These are phyloP conservation scores for Clarias macrocephalus DNA, from an alignment of 2,113 vertebrate genomes.

Conservation along the genomic window DNA sequence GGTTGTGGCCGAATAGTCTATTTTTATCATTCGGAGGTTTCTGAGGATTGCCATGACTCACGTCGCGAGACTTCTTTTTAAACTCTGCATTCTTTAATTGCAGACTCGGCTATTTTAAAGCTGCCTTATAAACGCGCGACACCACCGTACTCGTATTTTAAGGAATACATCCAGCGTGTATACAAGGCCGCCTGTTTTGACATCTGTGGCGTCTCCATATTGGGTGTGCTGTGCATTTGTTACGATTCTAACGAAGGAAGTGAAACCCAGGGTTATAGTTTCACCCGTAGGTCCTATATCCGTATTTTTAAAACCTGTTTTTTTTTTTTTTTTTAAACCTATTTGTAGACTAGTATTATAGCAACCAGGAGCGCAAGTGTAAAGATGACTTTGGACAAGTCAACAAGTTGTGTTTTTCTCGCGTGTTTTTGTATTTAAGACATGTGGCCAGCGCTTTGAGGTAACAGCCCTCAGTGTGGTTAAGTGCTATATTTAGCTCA, in stretches of 20 bases:
- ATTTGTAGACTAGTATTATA: too few relatives aligned
- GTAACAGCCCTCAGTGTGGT: slow-evolving; percentile 29
- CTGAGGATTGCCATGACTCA: not conserved
- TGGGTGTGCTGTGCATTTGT: slow-evolving; percentile 17
- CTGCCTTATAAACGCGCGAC: not conserved
- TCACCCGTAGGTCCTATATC: not conserved
- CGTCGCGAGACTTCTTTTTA: not conserved
- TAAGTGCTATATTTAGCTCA: slow-evolving; percentile 47
- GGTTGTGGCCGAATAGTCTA: slow-evolving; percentile 2
- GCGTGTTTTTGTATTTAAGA: not conserved
- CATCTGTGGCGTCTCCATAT: not conserved
- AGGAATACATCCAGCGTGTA: not conserved
- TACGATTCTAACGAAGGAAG: slow-evolving; percentile 14
- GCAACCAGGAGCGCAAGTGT: not conserved
- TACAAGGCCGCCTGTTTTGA: not conserved
- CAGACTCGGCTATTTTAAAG: slow-evolving; percentile 1
- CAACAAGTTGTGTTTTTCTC: not conserved
- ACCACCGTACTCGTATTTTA: not conserved
- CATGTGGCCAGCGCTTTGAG: not conserved
- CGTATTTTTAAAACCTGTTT: not conserved
- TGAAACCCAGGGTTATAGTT: not conserved
- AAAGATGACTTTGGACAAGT: not conserved
- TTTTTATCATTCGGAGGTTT: slow-evolving; percentile 15
- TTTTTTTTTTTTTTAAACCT: not conserved
- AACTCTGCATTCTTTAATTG: slow-evolving; percentile 32